Evolutionary conservation across 2,797 vertebrate genomes (phyloP).

Genomic region (Streptopelia turtur): DNA sequence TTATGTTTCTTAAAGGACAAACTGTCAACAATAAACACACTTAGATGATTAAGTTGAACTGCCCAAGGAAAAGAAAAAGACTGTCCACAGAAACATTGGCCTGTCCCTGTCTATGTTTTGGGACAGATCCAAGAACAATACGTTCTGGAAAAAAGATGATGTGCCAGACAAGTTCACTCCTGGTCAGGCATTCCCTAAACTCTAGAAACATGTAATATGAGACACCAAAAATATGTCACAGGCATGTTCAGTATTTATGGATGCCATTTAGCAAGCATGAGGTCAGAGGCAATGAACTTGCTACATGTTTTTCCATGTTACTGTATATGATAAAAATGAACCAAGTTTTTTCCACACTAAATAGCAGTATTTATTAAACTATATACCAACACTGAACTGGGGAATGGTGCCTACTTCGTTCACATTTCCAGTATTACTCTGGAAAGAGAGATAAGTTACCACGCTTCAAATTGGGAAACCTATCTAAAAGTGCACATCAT

Average conservation of each 20-base stretch:
- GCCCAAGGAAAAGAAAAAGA: neutral
- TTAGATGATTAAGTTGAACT: constrained; percentile 3
- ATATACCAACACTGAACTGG: neutral
- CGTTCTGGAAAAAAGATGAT: constrained; percentile 54
- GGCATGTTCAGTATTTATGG: constrained; percentile 43
- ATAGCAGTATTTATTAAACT: neutral
- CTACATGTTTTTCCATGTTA: neutral
- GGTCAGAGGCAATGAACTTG: constrained; percentile 45
- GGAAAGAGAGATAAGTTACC: neutral
- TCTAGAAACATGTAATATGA: constrained; percentile 47
- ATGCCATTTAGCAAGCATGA: constrained; percentile 42
- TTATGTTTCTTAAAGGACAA: constrained; percentile 25
- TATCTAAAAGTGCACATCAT: neutral
- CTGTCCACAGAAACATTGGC: neutral
- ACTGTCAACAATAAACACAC: neutral
- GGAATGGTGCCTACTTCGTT: neutral
- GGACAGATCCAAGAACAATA: constrained; percentile 53
- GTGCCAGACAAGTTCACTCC: constrained; percentile 31
- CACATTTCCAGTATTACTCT: neutral
- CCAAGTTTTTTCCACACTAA: neutral
- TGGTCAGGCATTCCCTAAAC: constrained; percentile 43
- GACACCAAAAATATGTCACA: constrained; percentile 36
- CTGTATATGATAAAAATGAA: neutral
- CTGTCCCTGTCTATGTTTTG: constrained; percentile 28
- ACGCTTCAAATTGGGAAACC: neutral